These are phyloP conservation scores for Furcifer pardalis DNA, from an alignment of 2,797 vertebrate genomes.

Conservation along the genomic window DNA sequence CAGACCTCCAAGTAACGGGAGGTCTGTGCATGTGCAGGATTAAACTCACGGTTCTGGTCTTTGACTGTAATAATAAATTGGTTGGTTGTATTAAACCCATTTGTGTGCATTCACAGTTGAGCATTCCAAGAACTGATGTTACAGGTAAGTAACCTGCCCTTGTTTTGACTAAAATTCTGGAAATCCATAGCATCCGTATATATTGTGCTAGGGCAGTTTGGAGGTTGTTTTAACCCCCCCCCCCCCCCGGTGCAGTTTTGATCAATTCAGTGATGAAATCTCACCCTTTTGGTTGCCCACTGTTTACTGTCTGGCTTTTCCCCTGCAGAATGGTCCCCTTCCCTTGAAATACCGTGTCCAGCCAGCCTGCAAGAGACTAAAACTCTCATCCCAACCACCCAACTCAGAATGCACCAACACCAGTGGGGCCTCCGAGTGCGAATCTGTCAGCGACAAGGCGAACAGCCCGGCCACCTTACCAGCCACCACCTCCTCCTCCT, in stretches of 20 bases:
- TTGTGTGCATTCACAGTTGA: no score
- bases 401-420: slow-evolving; percentile 85
- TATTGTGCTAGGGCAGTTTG: no score
- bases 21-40: no score
- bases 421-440: slow-evolving; percentile 89
- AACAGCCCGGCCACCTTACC: slow-evolving; percentile 84
- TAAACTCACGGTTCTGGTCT: no score
- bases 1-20: no score
- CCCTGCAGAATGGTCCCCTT: slow-evolving; percentile 88
- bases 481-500: slow-evolving; percentile 76
- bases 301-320: neutral
- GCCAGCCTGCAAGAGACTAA: slow-evolving; percentile 86
- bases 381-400: slow-evolving; percentile 71
- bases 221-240: no score
- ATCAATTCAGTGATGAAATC: neutral
- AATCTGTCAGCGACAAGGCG: slow-evolving; percentile 94
- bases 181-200: no score
- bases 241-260: neutral
- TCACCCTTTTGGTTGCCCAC: neutral
- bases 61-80: no score
- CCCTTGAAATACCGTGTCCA: slow-evolving; percentile 95
- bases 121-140: no score
- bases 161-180: no score
- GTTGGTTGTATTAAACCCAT: no score
- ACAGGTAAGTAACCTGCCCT: no score